Base-by-base conservation (phyloP, 2,113 vertebrate genomes). In the Suricata suricatta region DNA sequence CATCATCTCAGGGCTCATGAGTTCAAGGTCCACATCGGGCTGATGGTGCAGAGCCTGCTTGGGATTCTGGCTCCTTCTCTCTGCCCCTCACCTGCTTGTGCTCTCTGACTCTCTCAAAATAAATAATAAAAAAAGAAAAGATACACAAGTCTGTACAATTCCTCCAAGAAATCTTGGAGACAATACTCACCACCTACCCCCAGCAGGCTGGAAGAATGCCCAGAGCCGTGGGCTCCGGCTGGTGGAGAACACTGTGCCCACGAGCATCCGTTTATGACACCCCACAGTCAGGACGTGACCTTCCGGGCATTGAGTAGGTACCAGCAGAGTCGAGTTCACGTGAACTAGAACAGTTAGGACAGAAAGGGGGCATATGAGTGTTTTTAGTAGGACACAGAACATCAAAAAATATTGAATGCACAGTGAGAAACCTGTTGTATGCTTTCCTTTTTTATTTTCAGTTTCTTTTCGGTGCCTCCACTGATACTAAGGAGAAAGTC, bases 201-300 rank as follows among this genome's bases (percentile, higher is more conserved):
- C 16, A 5, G 10, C 17, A 2, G 27, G n/a, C 60, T 88, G 23
- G 81, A 41, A 57, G 80, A 64, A 80, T 27, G 12, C n/a, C 31
- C 50, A 52, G 33, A 80, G 50, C n/a, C n/a, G 60, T 29, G 3
- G 85, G 15, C 15, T 41, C 33, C 0, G 3, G 19, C 7, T 3
- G 0, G 11, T 19, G 1, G 54, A 25, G 25, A 79, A 76, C 17
- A 41, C 5, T 63, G 23, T 0, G 0, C 12, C n/a, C 0, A 0
- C 2, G 15, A 1, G 7, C 5, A 3, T 12, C 69, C 38, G 35
- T 81, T 69, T 35, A 16, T 11, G 12, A 25, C 82, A 21, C 35
- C 52, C 54, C 17, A 16, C 29, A 3, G 21, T 72, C 33, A 81
- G 41, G 27, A 33, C 1, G 2, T 1, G 31, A 69, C n/a, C 44